Base-by-base conservation (phyloP, 2,797 vertebrate genomes). In the Vireo griseus region DNA sequence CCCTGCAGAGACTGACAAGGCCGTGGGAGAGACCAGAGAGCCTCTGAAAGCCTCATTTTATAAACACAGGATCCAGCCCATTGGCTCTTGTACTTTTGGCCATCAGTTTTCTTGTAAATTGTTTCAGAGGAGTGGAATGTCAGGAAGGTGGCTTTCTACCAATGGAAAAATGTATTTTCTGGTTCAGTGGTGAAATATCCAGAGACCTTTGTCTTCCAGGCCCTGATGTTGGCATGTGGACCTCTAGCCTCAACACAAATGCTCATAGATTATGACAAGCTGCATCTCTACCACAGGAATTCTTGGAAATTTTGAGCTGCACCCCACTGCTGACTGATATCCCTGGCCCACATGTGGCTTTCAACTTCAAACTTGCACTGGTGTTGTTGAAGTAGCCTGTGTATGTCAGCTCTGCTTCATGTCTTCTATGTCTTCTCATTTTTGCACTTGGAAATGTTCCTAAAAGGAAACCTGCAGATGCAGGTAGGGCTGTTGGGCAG, bases 341-440 rank as follows among this genome's bases (percentile, higher is more conserved):
- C 5, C 19, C 33, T 76, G 62, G 33, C 39, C 39, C 24, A 2
- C 29, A 16, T 10, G 16, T 19, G 67, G 16, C 54, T 82, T 81
- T 61, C 50, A 42, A 18, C 21, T 83, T 63, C 66, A 73, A 57
- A n/a, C 16, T 55, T 44, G 15, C 8, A 31, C 28, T 1, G 2
- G 10, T 0, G 0, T 6, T n/a, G 11, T 58, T 88, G 31, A 71
- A 18, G 13, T 13, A 25, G 12, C 11, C 33, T 48, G 8, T 5
- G 4, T 42, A 21, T n/a, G 59, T 42, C 47, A 76, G 47, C 19
- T 68, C n/a, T 90, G 37, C 20, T n/a, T n/a, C n/a, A n/a, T n/a
- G n/a, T n/a, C n/a, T n/a, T n/a, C n/a, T n/a, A n/a, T n/a, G n/a
- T 15, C 21, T 67, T 84, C 57, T 89, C 25, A 14, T 68, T 68